Evolutionary conservation across 2,888 invertebrate genomes (phyloP).

Genomic region (Lycia hirtaria): DNA sequence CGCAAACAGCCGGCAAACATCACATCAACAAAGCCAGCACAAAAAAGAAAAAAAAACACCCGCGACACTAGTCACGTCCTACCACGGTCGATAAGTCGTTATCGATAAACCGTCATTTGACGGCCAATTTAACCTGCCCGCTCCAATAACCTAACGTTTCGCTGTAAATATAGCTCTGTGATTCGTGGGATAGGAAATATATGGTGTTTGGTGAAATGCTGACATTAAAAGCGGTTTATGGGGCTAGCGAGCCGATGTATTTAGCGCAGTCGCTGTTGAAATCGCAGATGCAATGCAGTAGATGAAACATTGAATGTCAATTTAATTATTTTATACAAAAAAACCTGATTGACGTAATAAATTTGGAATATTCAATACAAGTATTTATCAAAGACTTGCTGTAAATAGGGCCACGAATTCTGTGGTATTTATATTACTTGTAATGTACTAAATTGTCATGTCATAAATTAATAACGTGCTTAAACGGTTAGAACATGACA

Average conservation of each 20-base stretch:
- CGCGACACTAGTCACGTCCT: conserved; percentile 25
- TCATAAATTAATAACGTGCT: too few species aligned
- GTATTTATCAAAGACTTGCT: too few species aligned
- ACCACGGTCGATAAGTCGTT: conserved; percentile 25
- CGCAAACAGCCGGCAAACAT: background rate
- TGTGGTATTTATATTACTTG: too few species aligned
- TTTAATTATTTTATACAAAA: too few species aligned
- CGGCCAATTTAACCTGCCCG: conserved; percentile 39
- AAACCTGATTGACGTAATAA: too few species aligned
- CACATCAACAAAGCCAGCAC: background rate
- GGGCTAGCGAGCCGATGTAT: background rate
- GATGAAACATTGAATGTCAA: too few species aligned
- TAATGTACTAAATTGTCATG: too few species aligned
- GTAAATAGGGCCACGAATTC: too few species aligned
- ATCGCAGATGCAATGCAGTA: too few species aligned
- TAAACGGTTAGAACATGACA: too few species aligned
- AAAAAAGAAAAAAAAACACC: conserved; percentile 3
- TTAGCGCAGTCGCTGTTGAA: too few species aligned
- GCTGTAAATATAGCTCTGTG: conserved; percentile 30
- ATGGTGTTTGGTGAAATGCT: conserved; percentile 3
- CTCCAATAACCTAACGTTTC: conserved; percentile 42
- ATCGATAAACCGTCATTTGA: conserved; percentile 37
- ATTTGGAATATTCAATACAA: too few species aligned
- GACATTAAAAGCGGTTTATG: conserved; percentile 16
- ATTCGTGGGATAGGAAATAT: conserved; percentile 19